Evolutionary conservation across 2,113 vertebrate species (phyloP).

Genomic region (Podarcis raffonei): DNA sequence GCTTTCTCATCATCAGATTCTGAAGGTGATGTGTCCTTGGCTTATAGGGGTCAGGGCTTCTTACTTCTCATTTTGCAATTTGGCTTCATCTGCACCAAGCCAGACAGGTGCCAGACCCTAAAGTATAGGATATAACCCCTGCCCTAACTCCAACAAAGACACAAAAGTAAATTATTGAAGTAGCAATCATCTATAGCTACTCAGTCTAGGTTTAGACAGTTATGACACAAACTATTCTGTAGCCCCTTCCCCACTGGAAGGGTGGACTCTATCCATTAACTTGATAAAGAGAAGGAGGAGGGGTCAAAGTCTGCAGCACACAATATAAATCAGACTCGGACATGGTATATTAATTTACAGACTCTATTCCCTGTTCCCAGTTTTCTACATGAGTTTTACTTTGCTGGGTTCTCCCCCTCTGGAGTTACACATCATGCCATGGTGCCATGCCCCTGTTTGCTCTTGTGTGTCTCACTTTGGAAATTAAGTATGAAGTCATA

Average conservation of each 20-base stretch:
- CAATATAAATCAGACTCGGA: neutral
- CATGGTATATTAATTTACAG: neutral
- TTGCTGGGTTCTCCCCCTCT: too few relatives aligned
- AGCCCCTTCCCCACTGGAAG: too few relatives aligned
- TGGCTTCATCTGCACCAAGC: neutral
- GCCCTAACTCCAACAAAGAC: neutral
- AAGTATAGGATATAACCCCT: neutral
- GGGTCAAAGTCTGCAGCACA: neutral
- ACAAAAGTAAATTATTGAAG: neutral
- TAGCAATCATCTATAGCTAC: neutral
- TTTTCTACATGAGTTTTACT: neutral
- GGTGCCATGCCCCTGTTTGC: too few relatives aligned
- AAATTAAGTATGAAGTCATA: too few relatives aligned
- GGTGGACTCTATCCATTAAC: neutral
- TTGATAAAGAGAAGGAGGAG: too few relatives aligned
- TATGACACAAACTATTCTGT: too few relatives aligned
- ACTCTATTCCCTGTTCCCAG: too few relatives aligned
- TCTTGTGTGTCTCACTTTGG: too few relatives aligned
- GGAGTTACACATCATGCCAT: too few relatives aligned
- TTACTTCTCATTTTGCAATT: neutral
- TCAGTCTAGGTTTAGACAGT: neutral
- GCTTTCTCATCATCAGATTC: constrained; percentile 41
- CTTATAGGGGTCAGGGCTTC: neutral
- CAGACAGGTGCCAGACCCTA: neutral
- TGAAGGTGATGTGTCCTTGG: neutral